These are phyloP conservation scores for Aegotheles bennettii DNA, from an alignment of 2,113 vertebrate species.

Conservation along the genomic window DNA sequence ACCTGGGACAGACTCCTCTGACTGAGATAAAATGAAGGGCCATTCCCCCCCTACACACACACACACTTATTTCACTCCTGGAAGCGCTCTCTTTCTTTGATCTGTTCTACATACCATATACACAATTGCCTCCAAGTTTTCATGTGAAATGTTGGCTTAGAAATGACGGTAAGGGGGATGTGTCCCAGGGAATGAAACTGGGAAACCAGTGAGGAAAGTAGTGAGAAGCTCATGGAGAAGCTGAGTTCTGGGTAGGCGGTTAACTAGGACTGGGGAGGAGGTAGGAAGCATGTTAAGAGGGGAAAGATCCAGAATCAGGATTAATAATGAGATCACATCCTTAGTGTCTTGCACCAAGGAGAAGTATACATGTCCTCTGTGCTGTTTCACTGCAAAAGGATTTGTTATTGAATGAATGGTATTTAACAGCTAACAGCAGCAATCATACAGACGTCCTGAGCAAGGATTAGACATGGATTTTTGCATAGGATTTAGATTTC, in stretches of 20 bases:
- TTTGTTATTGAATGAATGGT: conserved; percentile 15
- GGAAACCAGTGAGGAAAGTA: background rate
- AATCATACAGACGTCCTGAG: conserved; percentile 25
- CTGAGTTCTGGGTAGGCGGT: background rate
- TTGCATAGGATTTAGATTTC: conserved; percentile 38
- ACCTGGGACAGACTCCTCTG: background rate
- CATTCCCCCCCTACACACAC: background rate
- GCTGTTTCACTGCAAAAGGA: background rate
- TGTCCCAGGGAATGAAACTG: background rate
- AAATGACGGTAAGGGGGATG: background rate
- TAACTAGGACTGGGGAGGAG: background rate
- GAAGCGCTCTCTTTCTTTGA: background rate
- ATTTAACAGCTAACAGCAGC: conserved; percentile 43
- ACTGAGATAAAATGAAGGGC: background rate
- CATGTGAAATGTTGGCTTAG: background rate
- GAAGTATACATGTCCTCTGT: background rate
- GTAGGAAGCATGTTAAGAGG: background rate
- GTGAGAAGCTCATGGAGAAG: background rate
- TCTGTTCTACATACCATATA: background rate
- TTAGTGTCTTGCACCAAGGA: background rate
- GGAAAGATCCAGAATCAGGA: background rate
- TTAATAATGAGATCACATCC: background rate
- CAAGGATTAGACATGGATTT: conserved; percentile 51
- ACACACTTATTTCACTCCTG: background rate
- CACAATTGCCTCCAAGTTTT: background rate